Conservation (phyloP, 1,140 invertebrate genomes). For the Leptinotarsa texana region DNA sequence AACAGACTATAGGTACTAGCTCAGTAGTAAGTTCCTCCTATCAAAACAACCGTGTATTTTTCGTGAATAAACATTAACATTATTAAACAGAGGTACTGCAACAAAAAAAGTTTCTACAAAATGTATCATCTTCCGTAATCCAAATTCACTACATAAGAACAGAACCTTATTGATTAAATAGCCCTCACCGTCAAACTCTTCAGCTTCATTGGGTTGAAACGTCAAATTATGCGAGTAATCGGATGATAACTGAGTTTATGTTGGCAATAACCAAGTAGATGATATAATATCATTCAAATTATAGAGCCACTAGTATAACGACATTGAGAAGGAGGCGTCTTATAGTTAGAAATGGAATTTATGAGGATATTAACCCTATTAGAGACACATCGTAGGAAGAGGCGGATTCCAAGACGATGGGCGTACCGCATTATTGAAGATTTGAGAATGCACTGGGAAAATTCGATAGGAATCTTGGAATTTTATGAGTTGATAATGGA, state of each 20-base stretch:
- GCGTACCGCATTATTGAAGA: neutral
- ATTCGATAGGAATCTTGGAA: no score
- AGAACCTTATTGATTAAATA: neutral
- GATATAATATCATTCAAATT: slow-evolving; percentile 4
- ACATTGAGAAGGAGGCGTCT: neutral
- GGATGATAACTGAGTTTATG: neutral
- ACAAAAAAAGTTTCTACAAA: no score
- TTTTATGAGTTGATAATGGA: no score
- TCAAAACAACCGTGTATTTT: no score
- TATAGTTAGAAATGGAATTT: neutral
- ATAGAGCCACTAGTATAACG: neutral
- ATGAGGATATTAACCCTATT: neutral
- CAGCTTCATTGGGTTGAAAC: neutral
- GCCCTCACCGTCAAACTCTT: neutral
- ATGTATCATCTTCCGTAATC: no score
- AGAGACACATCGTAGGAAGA: neutral
- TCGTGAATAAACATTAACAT: neutral
- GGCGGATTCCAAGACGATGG: neutral
- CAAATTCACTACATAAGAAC: neutral
- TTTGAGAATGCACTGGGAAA: no score
- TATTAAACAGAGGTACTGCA: neutral
- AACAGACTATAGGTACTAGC: no score
- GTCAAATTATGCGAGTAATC: neutral
- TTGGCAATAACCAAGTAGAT: neutral
- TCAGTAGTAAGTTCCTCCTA: no score